Conservation (phyloP, 2,797 vertebrate genomes). For the Notamacropus eugenii region DNA sequence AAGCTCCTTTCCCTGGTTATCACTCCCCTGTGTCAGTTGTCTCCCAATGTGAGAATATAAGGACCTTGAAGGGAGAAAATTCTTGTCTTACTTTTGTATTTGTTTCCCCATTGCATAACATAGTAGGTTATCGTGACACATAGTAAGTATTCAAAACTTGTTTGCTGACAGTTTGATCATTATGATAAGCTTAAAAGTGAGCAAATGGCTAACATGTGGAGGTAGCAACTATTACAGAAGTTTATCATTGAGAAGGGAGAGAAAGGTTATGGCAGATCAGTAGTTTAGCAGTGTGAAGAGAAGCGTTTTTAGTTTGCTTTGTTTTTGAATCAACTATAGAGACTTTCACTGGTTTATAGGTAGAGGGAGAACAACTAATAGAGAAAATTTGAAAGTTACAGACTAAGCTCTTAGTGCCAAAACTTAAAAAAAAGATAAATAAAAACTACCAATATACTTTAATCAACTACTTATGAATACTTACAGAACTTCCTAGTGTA, state of each 20-base stretch:
- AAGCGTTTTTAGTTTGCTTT: neutral
- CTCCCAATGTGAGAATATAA: neutral
- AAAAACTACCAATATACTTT: neutral
- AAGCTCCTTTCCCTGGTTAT: neutral
- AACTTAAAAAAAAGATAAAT: neutral
- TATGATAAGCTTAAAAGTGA: neutral
- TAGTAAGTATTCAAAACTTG: neutral
- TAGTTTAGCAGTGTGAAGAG: neutral
- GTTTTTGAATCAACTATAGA: neutral
- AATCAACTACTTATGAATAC: neutral
- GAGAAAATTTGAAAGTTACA: neutral
- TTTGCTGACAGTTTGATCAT: neutral
- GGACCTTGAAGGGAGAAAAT: fast-evolving
- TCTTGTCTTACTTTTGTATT: neutral
- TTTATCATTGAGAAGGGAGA: neutral
- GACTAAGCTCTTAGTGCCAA: neutral
- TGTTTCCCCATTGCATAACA: neutral
- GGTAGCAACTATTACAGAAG: neutral
- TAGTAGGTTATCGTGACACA: neutral
- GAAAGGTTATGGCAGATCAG: neutral
- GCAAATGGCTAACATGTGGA: neutral
- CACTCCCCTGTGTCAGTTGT: neutral
- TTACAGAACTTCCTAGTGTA: neutral
- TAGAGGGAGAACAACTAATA: neutral
- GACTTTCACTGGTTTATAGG: neutral